Conservation (phyloP, 2,888 invertebrate species). For the Drosophila neonasuta region DNA sequence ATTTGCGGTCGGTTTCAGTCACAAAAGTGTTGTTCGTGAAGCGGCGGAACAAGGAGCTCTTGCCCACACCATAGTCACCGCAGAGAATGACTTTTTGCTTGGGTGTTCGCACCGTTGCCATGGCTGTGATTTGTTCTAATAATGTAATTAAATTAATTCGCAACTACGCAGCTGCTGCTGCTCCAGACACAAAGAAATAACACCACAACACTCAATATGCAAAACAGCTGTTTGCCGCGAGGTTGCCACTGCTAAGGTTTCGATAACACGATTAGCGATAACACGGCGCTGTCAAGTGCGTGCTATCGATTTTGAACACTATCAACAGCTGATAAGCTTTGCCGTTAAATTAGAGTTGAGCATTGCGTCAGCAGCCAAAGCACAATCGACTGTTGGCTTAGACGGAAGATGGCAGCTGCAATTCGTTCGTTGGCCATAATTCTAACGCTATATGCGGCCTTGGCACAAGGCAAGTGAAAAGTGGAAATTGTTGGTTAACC, state of each 20-base stretch:
- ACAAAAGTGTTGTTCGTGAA: slow-evolving; percentile 88
- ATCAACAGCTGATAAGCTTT: slow-evolving; percentile 39
- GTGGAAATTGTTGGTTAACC: neutral
- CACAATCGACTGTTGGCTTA: slow-evolving; percentile 6
- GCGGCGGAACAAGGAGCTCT: slow-evolving; percentile 95
- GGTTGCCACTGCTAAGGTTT: slow-evolving; percentile 43
- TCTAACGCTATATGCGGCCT: slow-evolving; percentile 37
- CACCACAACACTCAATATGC: slow-evolving; percentile 32
- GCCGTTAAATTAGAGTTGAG: slow-evolving; percentile 42
- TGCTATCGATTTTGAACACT: slow-evolving; percentile 13
- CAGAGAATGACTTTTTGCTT: slow-evolving; percentile 96
- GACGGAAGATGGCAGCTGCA: slow-evolving; percentile 30
- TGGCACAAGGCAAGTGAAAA: slow-evolving; percentile 34
- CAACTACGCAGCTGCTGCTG: slow-evolving; percentile 21
- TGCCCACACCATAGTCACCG: slow-evolving; percentile 98
- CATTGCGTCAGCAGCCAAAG: slow-evolving; percentile 7
- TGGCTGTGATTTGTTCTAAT: slow-evolving; percentile 75
- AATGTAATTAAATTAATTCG: slow-evolving; percentile 47
- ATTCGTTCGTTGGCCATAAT: slow-evolving; percentile 32
- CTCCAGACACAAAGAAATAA: slow-evolving; percentile 42
- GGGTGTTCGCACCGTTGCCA: slow-evolving; percentile 92
- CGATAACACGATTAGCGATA: slow-evolving; percentile 10
- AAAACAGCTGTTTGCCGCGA: slow-evolving; percentile 41
- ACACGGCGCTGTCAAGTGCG: neutral
- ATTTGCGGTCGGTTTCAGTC: slow-evolving; percentile 90